Conservation (phyloP, 2,888 invertebrate genomes). For the Noctua pronuba region DNA sequence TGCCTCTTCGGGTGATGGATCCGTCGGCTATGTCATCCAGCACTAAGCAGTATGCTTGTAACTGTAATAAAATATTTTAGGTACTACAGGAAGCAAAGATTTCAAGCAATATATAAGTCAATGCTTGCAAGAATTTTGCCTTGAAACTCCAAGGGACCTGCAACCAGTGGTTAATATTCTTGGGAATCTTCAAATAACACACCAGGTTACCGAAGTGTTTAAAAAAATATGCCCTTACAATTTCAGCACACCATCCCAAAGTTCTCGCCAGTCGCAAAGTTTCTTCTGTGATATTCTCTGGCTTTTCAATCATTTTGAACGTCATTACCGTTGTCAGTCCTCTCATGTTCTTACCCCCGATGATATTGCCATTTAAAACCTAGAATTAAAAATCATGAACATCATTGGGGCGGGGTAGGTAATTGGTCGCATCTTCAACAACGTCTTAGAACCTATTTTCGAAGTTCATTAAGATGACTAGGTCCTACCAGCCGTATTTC, state of each 20-base stretch:
- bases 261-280: conserved; percentile 93
- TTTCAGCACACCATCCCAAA: conserved; percentile 97
- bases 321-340: conserved; percentile 93
- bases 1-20: conserved; percentile 94
- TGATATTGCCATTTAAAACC: conserved; percentile 95
- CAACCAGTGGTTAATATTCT: background rate
- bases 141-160: background rate
- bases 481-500: background rate
- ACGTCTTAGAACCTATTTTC: background rate
- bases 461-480: background rate
- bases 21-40: conserved; percentile 97
- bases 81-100: background rate
- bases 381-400: conserved; percentile 69
- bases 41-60: conserved; percentile 95
- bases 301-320: conserved; percentile 92
- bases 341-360: conserved; percentile 94
- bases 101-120: too few species aligned
- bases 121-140: background rate
- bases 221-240: conserved; percentile 91
- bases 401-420: too few species aligned
- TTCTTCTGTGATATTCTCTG: conserved; percentile 92
- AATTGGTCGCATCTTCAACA: background rate
- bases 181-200: background rate
- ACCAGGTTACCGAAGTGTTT: background rate
- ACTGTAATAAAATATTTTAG: conserved; percentile 84